Evolutionary conservation across 2,888 invertebrate species (phyloP).

Genomic region (Elgonia sp.): DNA sequence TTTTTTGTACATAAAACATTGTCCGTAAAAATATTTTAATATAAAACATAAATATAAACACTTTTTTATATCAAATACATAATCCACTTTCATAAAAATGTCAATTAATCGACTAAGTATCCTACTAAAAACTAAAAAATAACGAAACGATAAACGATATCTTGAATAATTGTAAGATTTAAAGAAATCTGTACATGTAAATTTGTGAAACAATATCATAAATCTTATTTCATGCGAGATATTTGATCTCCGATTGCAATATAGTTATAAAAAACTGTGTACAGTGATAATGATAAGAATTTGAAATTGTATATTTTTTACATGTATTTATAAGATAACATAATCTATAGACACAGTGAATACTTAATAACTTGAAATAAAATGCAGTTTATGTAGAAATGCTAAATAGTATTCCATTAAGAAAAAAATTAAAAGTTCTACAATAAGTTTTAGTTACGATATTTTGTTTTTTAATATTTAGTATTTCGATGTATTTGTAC

Average conservation of each 20-base stretch:
- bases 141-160: constrained; percentile 7
- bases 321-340: constrained; percentile 53
- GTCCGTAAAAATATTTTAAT: background rate
- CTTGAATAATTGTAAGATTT: constrained; percentile 36
- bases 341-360: constrained; percentile 25
- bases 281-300: constrained; percentile 66
- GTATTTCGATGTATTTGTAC: constrained; percentile 64
- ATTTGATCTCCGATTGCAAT: constrained; percentile 43
- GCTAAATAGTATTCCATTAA: constrained; percentile 37
- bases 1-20: background rate
- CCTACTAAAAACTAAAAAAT: background rate
- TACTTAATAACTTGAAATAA: constrained; percentile 20
- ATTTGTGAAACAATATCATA: constrained; percentile 27
- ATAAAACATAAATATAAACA: background rate
- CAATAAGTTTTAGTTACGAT: too few species aligned
- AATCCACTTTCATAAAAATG: constrained; percentile 23
- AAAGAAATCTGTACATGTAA: constrained; percentile 53
- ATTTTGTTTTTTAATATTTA: constrained; percentile 24
- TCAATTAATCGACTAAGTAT: constrained; percentile 62
- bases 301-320: constrained; percentile 71
- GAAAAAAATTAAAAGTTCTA: background rate
- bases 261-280: constrained; percentile 54
- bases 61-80: constrained; percentile 9
- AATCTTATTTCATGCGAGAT: constrained; percentile 36
- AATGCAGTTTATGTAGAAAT: constrained; percentile 36